These are phyloP conservation scores for Octopus sinensis DNA, from an alignment of 1,140 invertebrate species.

Conservation along the genomic window DNA sequence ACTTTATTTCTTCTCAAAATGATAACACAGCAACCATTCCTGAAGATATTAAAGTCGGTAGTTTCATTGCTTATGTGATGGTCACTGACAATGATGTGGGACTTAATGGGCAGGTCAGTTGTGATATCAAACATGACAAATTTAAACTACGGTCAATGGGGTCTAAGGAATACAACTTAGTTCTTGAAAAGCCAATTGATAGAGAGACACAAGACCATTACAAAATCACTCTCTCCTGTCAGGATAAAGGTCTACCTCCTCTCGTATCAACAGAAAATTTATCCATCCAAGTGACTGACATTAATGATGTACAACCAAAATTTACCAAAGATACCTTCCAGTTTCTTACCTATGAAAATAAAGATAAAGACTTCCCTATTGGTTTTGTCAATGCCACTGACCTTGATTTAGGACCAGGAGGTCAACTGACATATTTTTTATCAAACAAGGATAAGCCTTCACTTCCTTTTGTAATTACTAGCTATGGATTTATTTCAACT, in stretches of 20 bases:
- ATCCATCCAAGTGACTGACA: slow-evolving; percentile 70
- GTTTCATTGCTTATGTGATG: slow-evolving; percentile 38
- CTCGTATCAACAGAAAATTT: slow-evolving; percentile 69
- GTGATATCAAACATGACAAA: slow-evolving; percentile 29
- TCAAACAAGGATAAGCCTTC: too few relatives aligned
- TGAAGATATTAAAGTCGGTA: slow-evolving; percentile 35
- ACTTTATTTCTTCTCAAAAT: slow-evolving; percentile 57
- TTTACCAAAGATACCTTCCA: slow-evolving; percentile 72
- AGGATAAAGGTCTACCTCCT: slow-evolving; percentile 37
- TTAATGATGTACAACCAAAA: slow-evolving; percentile 91
- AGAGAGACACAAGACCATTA: slow-evolving; percentile 26
- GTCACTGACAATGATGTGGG: slow-evolving; percentile 43
- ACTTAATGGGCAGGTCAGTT: slow-evolving; percentile 37
- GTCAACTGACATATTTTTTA: too few relatives aligned
- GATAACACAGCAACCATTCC: slow-evolving; percentile 60
- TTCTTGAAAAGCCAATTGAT: slow-evolving; percentile 24
- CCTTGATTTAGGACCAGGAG: too few relatives aligned
- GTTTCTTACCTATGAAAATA: too few relatives aligned
- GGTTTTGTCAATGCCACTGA: too few relatives aligned
- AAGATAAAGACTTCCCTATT: too few relatives aligned
- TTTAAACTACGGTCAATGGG: slow-evolving; percentile 35
- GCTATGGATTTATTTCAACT: too few relatives aligned
- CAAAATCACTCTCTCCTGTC: slow-evolving; percentile 32
- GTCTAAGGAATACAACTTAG: slow-evolving; percentile 34
- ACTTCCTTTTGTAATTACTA: too few relatives aligned